Conservation (phyloP, 2,797 vertebrate genomes). For the Onychomys torridus region DNA sequence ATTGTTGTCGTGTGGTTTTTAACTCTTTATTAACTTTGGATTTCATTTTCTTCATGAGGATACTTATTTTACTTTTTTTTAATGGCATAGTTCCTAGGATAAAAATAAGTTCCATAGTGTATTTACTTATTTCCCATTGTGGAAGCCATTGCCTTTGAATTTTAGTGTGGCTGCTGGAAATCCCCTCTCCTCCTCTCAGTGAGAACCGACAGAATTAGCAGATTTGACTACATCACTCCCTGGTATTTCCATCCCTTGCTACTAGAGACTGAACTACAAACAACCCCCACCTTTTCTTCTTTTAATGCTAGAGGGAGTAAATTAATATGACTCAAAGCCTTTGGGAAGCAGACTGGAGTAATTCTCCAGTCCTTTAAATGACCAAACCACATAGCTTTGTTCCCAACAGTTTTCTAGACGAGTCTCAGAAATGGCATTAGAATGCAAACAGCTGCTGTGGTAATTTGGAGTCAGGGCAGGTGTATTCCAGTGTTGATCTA, state of each 20-base stretch:
- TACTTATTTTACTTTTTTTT: background rate
- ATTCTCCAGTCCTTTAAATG: background rate
- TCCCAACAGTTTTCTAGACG: background rate
- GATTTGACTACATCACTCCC: background rate
- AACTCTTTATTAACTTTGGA: background rate
- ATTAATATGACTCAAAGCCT: conserved; percentile 24
- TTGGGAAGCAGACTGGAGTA: background rate
- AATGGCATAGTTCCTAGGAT: background rate
- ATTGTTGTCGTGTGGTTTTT: background rate
- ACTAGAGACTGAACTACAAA: background rate
- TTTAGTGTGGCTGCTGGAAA: background rate
- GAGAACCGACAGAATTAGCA: background rate
- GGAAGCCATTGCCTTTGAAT: background rate
- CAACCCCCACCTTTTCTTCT: background rate
- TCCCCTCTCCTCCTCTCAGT: background rate
- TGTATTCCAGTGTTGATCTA: background rate
- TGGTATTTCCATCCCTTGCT: background rate
- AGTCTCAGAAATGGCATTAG: background rate
- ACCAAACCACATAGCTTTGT: background rate
- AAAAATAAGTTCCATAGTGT: background rate
- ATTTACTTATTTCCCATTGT: background rate
- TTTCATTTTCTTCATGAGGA: background rate
- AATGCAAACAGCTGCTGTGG: background rate
- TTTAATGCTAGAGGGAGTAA: background rate
- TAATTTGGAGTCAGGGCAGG: background rate